Percentiles rank a stretch among this genome's conserved stretches.
phyloP scores from a whole-genome alignment of 2,113 vertebrate genomes.

The Heterotilapia buettikoferi region DNA sequence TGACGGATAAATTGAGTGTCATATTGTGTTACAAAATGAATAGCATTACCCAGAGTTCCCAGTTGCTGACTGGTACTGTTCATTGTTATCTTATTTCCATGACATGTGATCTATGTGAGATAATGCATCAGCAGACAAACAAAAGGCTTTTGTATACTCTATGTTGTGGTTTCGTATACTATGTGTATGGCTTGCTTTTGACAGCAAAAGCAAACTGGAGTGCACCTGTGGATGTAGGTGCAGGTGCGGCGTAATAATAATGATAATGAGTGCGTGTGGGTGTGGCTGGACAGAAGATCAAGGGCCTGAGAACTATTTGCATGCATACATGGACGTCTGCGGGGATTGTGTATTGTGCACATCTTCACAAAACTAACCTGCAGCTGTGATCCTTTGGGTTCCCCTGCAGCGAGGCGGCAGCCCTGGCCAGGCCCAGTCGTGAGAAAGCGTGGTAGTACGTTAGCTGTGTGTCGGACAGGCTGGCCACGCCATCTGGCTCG shows the following conservation, averaged over 20 bases:
- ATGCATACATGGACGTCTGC: neutral
- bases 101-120: neutral
- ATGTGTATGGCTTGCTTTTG: neutral
- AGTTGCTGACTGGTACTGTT: conserved; percentile 6
- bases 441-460: conserved; percentile 89
- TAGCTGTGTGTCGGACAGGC: conserved; percentile 81
- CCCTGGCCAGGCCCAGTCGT: conserved; percentile 82
- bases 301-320: neutral
- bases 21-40: conserved; percentile 47
- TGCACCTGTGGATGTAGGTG: conserved; percentile 6
- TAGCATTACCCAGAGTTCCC: conserved; percentile 10
- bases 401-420: conserved; percentile 74
- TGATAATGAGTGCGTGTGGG: neutral
- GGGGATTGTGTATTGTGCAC: neutral
- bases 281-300: rapidly evolving
- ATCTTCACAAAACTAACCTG: conserved; percentile 72
- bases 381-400: conserved; percentile 83
- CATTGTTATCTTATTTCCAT: conserved; percentile 22
- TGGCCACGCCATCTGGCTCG: conserved; percentile 82
- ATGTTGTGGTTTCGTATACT: neutral
- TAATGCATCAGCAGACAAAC: neutral
- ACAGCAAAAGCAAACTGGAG: neutral
- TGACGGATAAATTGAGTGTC: conserved; percentile 17
- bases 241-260: neutral
- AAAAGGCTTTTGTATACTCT: conserved; percentile 8